Percentiles rank a stretch among this genome's conserved stretches.
These are phyloP conservation scores for Varroa destructor DNA, from an alignment of 1,140 invertebrate species.

Conservation along the genomic window DNA sequence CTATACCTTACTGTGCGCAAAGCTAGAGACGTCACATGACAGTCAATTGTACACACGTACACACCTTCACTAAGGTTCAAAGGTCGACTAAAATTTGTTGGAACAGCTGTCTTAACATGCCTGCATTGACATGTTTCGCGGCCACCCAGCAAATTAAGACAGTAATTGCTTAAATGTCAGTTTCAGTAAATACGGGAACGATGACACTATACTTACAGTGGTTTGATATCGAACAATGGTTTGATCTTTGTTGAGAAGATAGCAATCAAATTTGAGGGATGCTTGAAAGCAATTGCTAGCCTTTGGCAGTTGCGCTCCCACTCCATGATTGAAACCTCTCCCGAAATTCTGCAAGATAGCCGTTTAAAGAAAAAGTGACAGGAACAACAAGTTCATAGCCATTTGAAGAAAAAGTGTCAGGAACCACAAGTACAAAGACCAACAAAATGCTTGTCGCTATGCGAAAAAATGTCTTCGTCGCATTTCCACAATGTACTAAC, in stretches of 20 bases:
- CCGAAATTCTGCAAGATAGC: conserved; percentile 1
- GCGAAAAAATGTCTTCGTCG: neutral
- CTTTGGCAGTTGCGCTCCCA: conserved; percentile 12
- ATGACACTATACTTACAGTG: neutral
- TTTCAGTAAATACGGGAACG: no score
- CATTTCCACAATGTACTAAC: neutral
- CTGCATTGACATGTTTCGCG: no score
- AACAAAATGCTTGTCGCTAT: neutral
- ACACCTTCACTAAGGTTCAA: no score
- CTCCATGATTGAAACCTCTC: conserved; percentile 17
- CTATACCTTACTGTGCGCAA: no score
- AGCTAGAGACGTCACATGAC: no score
- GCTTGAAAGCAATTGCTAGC: conserved; percentile 10
- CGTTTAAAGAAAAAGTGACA: neutral
- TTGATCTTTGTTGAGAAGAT: conserved; percentile 12
- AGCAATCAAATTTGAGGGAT: neutral
- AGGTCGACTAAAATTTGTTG: no score
- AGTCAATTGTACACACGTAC: no score
- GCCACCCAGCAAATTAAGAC: no score
- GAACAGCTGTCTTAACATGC: no score
- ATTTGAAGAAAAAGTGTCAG: neutral
- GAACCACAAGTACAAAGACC: neutral
- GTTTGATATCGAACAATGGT: conserved; percentile 9
- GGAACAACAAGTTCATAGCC: neutral
- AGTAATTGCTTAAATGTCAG: no score